A percentile compares a stretch with the other conserved stretches of the same genome.
phyloP scores from a whole-genome alignment of 2,113 vertebrate genomes.

The Cyprinodon brontotheroides region DNA sequence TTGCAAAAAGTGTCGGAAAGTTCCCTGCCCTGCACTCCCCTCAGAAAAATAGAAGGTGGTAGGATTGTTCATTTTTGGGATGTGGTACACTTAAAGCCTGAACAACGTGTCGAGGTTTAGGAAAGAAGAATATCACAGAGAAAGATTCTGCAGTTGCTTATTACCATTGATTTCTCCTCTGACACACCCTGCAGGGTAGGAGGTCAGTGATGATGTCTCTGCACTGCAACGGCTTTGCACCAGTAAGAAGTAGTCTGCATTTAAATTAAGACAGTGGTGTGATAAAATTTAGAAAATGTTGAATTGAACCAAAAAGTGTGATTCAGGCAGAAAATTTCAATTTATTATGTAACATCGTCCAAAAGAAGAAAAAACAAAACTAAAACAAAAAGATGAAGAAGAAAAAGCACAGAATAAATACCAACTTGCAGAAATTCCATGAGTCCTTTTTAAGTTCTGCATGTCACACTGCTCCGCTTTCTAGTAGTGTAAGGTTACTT shows the following conservation, averaged over 20 bases:
- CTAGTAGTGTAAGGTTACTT: conserved; percentile 58
- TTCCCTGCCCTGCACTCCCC: background rate
- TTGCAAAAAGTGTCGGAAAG: conserved; percentile 26
- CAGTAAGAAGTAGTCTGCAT: background rate
- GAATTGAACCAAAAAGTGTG: background rate
- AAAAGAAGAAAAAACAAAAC: too few relatives aligned
- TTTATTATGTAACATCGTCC: background rate
- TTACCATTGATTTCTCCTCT: conserved; percentile 24
- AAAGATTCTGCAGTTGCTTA: conserved; percentile 14
- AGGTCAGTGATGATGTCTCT: conserved; percentile 24
- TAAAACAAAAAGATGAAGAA: background rate
- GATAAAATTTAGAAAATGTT: background rate
- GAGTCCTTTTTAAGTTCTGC: conserved; percentile 27
- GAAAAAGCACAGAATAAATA: background rate
- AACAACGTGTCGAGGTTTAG: background rate
- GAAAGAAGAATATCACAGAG: background rate
- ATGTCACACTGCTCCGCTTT: conserved; percentile 31
- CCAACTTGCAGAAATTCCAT: conserved; percentile 6
- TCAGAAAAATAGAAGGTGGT: background rate
- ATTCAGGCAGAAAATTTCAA: background rate
- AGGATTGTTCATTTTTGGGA: background rate
- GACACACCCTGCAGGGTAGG: conserved; percentile 53
- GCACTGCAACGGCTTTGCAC: conserved; percentile 14
- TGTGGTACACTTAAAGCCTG: background rate
- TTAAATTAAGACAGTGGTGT: background rate